Evolutionary conservation across 1,140 invertebrate species (phyloP).

Genomic region (Pachypsylla venusta): DNA sequence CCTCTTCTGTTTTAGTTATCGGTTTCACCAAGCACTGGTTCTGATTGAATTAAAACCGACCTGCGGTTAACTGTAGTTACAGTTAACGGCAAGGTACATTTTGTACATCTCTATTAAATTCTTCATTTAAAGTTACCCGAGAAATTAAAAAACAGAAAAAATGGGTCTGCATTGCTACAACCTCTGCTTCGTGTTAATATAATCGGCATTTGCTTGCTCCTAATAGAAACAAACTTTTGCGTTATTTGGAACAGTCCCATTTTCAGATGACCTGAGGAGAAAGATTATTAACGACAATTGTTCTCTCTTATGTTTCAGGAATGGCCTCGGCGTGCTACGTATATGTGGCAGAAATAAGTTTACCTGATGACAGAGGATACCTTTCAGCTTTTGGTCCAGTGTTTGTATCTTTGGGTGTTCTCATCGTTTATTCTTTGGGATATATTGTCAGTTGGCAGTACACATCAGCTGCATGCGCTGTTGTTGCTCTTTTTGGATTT

Average conservation of each 20-base stretch:
- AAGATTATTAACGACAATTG: too few species aligned
- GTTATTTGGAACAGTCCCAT: too few species aligned
- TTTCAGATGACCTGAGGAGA: too few species aligned
- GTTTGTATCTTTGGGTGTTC: conserved; percentile 36
- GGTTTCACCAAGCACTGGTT: background rate
- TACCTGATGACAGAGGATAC: conserved; percentile 25
- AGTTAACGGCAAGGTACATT: background rate
- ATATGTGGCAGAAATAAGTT: conserved; percentile 27
- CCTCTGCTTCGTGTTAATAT: too few species aligned
- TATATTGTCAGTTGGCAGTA: conserved; percentile 29
- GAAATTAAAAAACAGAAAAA: too few species aligned
- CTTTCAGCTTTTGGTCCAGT: conserved; percentile 33
- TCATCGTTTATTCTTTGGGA: conserved; percentile 34
- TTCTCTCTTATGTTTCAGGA: conserved; percentile 25
- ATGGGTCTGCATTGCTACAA: too few species aligned
- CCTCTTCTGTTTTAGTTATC: background rate
- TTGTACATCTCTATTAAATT: background rate
- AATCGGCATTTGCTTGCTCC: too few species aligned
- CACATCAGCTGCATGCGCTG: conserved; percentile 19
- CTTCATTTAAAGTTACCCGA: background rate
- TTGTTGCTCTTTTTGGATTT: conserved; percentile 21
- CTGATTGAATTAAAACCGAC: background rate
- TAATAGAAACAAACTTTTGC: too few species aligned
- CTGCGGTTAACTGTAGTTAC: background rate
- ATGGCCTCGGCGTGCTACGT: conserved; percentile 27